Percentiles rank a stretch among this genome's conserved stretches.
Evolutionary conservation across 2,797 vertebrate species (phyloP).

Genomic region (Danio kyathit): DNA sequence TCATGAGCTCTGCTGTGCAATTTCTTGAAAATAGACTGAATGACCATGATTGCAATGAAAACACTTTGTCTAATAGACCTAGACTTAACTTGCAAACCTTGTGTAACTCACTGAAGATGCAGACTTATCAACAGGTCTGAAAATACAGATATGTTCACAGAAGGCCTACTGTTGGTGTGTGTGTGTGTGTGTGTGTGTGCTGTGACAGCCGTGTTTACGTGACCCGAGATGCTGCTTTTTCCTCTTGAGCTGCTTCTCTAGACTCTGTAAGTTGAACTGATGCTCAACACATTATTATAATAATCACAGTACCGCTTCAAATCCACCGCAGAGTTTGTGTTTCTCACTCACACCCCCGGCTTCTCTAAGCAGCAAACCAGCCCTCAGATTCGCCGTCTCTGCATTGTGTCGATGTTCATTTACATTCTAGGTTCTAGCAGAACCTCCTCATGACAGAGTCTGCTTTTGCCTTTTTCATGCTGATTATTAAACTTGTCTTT

Average conservation of each 20-base stretch:
- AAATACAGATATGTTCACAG: neutral
- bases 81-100: neutral
- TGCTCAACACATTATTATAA: neutral
- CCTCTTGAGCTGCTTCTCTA: neutral
- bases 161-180: neutral
- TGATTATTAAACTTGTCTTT: neutral
- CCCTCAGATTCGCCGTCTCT: neutral
- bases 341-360: neutral
- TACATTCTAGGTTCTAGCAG: neutral
- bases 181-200: neutral
- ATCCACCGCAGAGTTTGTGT: neutral
- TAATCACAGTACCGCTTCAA: neutral
- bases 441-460: neutral
- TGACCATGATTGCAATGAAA: conserved; percentile 28
- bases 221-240: neutral
- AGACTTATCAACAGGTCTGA: neutral
- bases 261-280: neutral
- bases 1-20: conserved; percentile 67
- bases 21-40: conserved; percentile 48
- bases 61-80: conserved; percentile 43
- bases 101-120: neutral
- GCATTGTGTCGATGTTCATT: neutral
- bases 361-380: neutral
- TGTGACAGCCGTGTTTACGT: neutral
- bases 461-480: neutral